Evolutionary conservation across 1,140 invertebrate genomes (phyloP), one percentile per base, ranked within the genome.

Genomic region (Sitobion miscanthi): DNA sequence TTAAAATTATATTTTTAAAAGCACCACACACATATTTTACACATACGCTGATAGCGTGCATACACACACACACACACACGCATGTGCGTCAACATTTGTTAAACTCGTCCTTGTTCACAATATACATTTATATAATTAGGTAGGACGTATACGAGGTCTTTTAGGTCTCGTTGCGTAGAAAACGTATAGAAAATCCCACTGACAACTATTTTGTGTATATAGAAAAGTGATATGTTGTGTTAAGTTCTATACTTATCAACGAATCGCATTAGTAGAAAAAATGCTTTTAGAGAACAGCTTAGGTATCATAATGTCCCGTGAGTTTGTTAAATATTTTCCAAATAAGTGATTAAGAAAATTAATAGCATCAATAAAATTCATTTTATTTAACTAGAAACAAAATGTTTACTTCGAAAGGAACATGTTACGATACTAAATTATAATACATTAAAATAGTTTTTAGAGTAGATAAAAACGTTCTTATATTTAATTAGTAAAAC

Each of bases 171-270:
- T 1, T 35, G 42, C 42, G 30, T 42, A 11, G 88, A 42, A 42
- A 54, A 54, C 87, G 49, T 54, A 35, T 35, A 8, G 6, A 35
- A 21, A 54, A 54, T 38, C 25, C 17, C 30, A 17, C 9, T 0
- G 4, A 23, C 35, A 88, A 52, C 86, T 52, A 23, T 88, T 52
- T 52, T n/a, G 17, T 35, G 0, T 25, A 38, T 17, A 30, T 38
- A 57, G 2, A n/a, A 89, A 57, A 90, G 52, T 57, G 88, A 52
- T 57, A 90, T 90, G 21, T 90, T 90, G 52, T 90, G 88, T 90
- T 25, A 25, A 57, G 23, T 57, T 57, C 38, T 42, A 52, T 49
- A 14, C 14, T 17, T 52, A 87, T 20, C n/a, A 35, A 88, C 30
- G 23, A 42, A 42, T 42, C 23, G 52, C 52, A 30, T 17, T 17